These are phyloP conservation scores for Megaustenia siamemsis DNA, from an alignment of 2,888 invertebrate species.

Conservation along the genomic window DNA sequence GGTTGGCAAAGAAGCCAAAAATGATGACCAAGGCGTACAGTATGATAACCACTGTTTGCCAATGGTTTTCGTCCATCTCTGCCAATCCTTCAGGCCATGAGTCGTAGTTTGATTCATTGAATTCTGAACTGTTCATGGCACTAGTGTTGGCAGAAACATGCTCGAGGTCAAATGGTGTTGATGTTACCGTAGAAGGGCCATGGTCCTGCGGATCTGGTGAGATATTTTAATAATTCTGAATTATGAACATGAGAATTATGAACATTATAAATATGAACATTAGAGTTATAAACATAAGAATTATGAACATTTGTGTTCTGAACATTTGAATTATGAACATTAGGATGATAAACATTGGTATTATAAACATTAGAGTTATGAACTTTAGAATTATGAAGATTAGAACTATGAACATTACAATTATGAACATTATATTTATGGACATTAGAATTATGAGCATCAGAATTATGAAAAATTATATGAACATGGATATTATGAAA, in stretches of 20 bases:
- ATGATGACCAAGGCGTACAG: constrained; percentile 75
- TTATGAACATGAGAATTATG: background rate
- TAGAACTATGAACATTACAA: too few species aligned
- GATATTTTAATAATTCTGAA: background rate
- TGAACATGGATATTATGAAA: background rate
- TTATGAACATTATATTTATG: too few species aligned
- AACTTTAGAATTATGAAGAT: too few species aligned
- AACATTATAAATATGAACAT: background rate
- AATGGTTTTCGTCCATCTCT: constrained; percentile 67
- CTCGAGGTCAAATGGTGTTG: background rate
- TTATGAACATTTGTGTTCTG: background rate
- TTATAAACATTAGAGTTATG: too few species aligned
- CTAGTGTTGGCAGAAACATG: constrained; percentile 60
- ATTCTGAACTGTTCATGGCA: constrained; percentile 82
- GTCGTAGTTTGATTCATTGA: constrained; percentile 63
- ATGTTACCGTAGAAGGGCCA: background rate
- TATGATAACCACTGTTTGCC: constrained; percentile 72
- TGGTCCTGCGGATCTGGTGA: background rate
- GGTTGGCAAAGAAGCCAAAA: constrained; percentile 75
- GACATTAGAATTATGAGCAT: background rate
- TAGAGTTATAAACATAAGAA: background rate
- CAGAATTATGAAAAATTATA: background rate
- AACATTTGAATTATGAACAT: background rate
- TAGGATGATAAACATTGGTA: too few species aligned
- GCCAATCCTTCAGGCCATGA: constrained; percentile 70